phyloP scores from a whole-genome alignment of 2,888 invertebrate genomes.

The Ceramica pisi region DNA sequence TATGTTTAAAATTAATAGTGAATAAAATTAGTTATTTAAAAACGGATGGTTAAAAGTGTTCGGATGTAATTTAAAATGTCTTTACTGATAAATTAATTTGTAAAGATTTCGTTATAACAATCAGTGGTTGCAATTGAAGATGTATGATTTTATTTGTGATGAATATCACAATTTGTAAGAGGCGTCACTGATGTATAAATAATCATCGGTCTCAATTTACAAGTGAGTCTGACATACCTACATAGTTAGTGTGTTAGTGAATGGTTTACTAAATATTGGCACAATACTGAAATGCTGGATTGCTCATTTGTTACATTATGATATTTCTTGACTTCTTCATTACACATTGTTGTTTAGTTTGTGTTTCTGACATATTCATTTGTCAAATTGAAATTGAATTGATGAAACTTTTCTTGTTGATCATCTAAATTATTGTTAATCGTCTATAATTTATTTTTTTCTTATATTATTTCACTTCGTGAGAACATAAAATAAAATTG shows the following conservation, averaged over 20 bases:
- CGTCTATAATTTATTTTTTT: neutral
- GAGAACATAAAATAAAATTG: neutral
- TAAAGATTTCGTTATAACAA: neutral
- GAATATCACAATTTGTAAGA: constrained; percentile 2
- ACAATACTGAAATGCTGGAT: constrained; percentile 30
- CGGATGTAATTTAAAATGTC: neutral
- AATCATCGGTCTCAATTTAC: neutral
- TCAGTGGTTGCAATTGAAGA: neutral
- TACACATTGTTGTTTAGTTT: neutral
- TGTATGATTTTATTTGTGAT: neutral
- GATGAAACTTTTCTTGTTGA: neutral
- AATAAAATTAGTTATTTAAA: constrained; percentile 20
- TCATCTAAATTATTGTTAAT: neutral
- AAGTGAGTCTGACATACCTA: constrained; percentile 16
- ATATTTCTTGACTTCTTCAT: neutral
- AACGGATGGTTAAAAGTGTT: constrained; percentile 13
- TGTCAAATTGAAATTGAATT: neutral
- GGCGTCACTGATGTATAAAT: constrained; percentile 4
- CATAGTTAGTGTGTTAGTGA: constrained; percentile 10
- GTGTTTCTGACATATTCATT: neutral
- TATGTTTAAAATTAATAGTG: constrained; percentile 1
- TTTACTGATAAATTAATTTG: constrained; percentile 5
- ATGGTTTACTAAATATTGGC: constrained; percentile 12
- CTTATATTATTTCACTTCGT: neutral
- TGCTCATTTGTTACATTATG: neutral